Evolutionary conservation across 1,140 invertebrate genomes (phyloP), one percentile per base, ranked within the genome.

Genomic region (Conus ventricosus): DNA sequence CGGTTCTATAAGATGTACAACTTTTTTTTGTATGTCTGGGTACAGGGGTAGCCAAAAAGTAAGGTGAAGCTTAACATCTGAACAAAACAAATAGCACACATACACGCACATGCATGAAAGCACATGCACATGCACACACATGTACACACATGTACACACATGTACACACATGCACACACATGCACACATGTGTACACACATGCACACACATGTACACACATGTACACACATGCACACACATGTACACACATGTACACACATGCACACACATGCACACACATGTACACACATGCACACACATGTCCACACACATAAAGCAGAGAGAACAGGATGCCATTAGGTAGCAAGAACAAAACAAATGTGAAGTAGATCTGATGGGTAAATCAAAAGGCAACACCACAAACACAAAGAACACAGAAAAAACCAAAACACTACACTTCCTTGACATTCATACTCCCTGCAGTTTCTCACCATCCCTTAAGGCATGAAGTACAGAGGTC

Each of bases 271-370:
- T 51, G 20, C 4, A 6, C n/a, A 7, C 76, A 27, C 76, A 78
- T 11, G 25, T 25, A 78, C 25, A 78, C 76, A 78, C 76, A 78
- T 25, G 39, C 76, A 78, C n/a, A 78, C 76, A 78, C 76, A 39
- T 25, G 5, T 25, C 23, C 76, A 78, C 76, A 78, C 76, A 78
- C 76, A 78, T 0, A 78, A 39, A 13, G 51, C n/a, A 75, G 4
- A 75, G 4, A 75, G 13, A 71, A 20, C 67, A 71, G 6, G 23
- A 71, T 71, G 57, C 8, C 57, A 15, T 0, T 60, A 15, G 15
- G 57, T 1, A 60, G 15, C 15, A 60, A 60, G 57, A 60, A 11
- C 15, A 11, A 8, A 15, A 15, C 57, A 60, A 60, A 60, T 1
- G 3, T 3, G 39, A 60, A 60, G 57, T 0, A 60, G 57, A 60